These are phyloP conservation scores for Hydrocynus forskahlii DNA, from an alignment of 2,797 vertebrate genomes.

Conservation along the genomic window DNA sequence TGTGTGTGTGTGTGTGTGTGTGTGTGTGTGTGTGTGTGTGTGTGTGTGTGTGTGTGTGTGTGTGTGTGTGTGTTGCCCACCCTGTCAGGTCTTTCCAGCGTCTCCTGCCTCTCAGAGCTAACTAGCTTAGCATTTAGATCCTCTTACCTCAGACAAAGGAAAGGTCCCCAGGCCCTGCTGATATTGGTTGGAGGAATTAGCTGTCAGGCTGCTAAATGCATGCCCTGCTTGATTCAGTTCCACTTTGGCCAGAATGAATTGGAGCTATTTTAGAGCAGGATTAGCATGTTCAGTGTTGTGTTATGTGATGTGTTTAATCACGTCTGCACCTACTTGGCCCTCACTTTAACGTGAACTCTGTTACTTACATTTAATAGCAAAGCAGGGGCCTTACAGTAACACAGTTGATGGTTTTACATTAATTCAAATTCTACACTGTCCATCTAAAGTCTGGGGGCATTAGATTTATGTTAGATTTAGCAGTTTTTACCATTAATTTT, in stretches of 20 bases:
- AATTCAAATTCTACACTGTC: no score
- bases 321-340: neutral
- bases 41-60: no score
- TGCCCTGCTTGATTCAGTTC: neutral
- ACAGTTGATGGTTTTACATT: no score
- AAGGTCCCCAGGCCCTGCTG: neutral
- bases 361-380: no score
- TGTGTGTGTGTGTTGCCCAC: neutral
- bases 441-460: no score
- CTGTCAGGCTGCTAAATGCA: slow-evolving; percentile 6
- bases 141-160: slow-evolving; percentile 48
- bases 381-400: no score
- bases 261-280: neutral
- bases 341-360: neutral
- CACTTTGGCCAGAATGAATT: neutral
- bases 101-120: slow-evolving; percentile 21
- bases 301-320: neutral
- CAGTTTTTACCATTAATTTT: no score
- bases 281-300: slow-evolving; percentile 8
- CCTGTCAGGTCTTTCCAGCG: neutral
- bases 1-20: no score
- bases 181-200: neutral
- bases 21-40: no score
- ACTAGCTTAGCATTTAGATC: slow-evolving; percentile 60
- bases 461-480: no score